These are phyloP conservation scores for Bombylius major DNA, from an alignment of 2,888 invertebrate species.

Conservation along the genomic window DNA sequence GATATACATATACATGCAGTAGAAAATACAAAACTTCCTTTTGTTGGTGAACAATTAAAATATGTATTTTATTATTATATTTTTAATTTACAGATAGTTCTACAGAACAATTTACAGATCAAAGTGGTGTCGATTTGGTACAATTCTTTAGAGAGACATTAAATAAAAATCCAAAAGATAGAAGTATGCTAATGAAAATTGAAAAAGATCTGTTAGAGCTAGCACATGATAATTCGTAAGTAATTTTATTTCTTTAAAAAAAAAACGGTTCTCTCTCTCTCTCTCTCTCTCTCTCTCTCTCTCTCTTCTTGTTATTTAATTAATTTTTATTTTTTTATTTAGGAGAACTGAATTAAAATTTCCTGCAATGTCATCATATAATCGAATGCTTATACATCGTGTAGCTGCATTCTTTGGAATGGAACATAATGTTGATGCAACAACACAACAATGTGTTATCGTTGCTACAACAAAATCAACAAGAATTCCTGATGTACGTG, in stretches of 20 bases:
- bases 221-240: conserved; percentile 69
- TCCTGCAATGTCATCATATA: conserved; percentile 89
- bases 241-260: conserved; percentile 6
- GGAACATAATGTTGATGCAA: conserved; percentile 83
- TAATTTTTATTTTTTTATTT: conserved; percentile 14
- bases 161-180: conserved; percentile 80
- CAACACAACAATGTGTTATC: conserved; percentile 64
- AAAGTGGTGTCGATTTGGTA: conserved; percentile 65
- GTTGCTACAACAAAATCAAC: conserved; percentile 60
- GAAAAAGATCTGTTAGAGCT: conserved; percentile 78
- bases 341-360: conserved; percentile 72
- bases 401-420: conserved; percentile 89
- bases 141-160: conserved; percentile 82
- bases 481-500: conserved; percentile 34
- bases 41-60: neutral
- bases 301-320: neutral
- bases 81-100: conserved; percentile 50
- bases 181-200: conserved; percentile 69
- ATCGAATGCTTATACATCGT: conserved; percentile 90
- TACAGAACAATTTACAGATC: conserved; percentile 60
- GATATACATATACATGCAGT: conserved; percentile 10
- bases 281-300: no score
- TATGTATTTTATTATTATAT: neutral
- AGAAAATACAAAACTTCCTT: neutral
- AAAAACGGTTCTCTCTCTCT: no score